Conservation (phyloP, 2,888 invertebrate species). For the Archips crataeganus region DNA sequence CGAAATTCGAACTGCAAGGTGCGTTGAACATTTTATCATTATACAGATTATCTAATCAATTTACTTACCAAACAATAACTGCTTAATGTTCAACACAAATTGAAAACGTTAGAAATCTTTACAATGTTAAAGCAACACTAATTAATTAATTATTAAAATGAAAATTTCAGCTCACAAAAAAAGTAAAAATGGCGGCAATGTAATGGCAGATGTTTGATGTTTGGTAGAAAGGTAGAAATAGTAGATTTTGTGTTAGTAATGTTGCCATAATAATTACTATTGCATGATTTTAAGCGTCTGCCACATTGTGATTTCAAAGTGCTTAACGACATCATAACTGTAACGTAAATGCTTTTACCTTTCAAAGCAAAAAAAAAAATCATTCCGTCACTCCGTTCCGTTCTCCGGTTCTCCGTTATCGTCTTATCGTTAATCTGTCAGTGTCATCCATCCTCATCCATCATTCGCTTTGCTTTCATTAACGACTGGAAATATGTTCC, state of each 20-base stretch:
- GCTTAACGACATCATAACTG: no score
- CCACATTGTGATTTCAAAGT: no score
- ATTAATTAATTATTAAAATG: conserved; percentile 28
- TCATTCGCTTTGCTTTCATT: no score
- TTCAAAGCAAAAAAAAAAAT: not conserved
- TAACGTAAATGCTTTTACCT: not conserved
- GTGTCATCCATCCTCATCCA: not conserved
- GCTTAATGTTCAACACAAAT: conserved; percentile 9
- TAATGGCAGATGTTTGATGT: conserved; percentile 55
- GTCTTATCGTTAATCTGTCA: not conserved
- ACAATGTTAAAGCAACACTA: conserved; percentile 12
- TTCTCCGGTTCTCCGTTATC: no score
- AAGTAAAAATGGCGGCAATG: conserved; percentile 78
- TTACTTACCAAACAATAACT: conserved; percentile 22
- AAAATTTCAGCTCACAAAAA: conserved; percentile 34
- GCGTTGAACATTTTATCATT: conserved; percentile 33
- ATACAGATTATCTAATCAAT: not conserved
- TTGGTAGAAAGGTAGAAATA: conserved; percentile 28
- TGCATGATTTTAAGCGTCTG: no score
- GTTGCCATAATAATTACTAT: conserved; percentile 9
- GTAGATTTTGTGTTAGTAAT: not conserved
- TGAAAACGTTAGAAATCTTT: conserved; percentile 11
- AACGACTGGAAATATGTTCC: conserved; percentile 7
- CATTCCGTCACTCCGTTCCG: not conserved
- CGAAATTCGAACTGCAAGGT: conserved; percentile 22